Percentiles rank a stretch among this genome's conserved stretches.
phyloP scores from a whole-genome alignment of 2,888 invertebrate species.

The Acrobeloides nanus region DNA sequence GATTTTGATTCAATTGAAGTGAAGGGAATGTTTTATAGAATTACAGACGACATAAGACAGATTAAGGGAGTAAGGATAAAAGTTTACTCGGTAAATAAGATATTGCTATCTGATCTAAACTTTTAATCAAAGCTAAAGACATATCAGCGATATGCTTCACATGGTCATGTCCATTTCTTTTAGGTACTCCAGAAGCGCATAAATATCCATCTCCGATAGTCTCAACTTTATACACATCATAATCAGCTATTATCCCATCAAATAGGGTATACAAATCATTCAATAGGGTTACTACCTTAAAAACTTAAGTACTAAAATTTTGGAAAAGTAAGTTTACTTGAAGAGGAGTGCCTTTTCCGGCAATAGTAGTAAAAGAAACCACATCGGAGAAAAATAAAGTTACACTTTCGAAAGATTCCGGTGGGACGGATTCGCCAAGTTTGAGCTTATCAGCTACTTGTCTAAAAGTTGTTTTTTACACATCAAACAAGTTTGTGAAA shows the following conservation, averaged over 20 bases:
- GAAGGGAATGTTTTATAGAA: no score
- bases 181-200: constrained; percentile 41
- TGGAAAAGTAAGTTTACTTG: constrained; percentile 14
- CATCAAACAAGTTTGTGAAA: no score
- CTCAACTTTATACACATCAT: constrained; percentile 50
- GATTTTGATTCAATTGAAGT: no score
- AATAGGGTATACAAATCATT: constrained; percentile 48
- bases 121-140: constrained; percentile 34
- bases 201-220: constrained; percentile 47
- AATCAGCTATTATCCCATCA: constrained; percentile 44
- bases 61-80: no score
- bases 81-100: constrained; percentile 40
- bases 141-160: constrained; percentile 35
- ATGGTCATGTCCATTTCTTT: constrained; percentile 42
- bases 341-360: no score
- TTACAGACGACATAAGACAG: no score
- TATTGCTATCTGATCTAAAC: constrained; percentile 25
- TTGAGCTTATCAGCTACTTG: no score
- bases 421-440: no score
- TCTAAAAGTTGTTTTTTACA: constrained; percentile 15
- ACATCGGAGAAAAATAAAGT: no score
- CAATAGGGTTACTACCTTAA: constrained; percentile 45
- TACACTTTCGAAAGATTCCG: no score
- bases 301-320: constrained; percentile 32
- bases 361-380: no score